phyloP scores from a whole-genome alignment of 1,140 invertebrate genomes.

The Drosophila ficusphila region DNA sequence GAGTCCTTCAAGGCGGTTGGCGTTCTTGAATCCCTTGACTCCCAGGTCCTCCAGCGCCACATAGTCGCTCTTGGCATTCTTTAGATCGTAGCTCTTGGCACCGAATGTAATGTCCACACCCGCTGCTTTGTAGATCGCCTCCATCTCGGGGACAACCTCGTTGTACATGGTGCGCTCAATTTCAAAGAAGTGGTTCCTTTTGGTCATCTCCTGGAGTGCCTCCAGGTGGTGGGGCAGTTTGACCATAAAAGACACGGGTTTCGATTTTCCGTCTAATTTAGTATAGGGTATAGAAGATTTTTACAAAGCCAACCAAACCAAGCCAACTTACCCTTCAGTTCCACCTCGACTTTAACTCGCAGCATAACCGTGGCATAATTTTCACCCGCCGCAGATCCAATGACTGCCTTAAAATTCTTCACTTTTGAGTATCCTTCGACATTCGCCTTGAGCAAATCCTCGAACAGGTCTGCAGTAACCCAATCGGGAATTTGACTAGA shows the following conservation, averaged over 20 bases:
- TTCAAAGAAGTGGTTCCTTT: constrained; percentile 50
- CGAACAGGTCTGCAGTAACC: constrained; percentile 54
- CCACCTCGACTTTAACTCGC: constrained; percentile 55
- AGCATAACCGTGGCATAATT: constrained; percentile 68
- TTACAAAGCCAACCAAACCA: too few species aligned
- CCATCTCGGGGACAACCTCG: constrained; percentile 63
- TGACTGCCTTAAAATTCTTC: constrained; percentile 45
- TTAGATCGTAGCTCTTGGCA: constrained; percentile 51
- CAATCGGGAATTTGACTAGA: constrained; percentile 56
- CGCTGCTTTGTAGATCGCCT: constrained; percentile 76
- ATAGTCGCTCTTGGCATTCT: constrained; percentile 43
- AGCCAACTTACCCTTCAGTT: constrained; percentile 62
- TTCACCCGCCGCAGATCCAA: constrained; percentile 56
- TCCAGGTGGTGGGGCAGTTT: constrained; percentile 59
- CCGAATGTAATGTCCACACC: constrained; percentile 56
- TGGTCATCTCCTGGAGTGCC: constrained; percentile 28
- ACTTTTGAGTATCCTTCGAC: constrained; percentile 56
- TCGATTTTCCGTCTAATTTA: constrained; percentile 61
- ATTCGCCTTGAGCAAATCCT: constrained; percentile 49
- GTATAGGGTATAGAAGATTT: too few species aligned
- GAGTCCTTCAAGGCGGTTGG: constrained; percentile 85
- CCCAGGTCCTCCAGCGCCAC: constrained; percentile 86
- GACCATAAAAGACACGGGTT: constrained; percentile 57
- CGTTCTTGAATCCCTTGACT: constrained; percentile 83
- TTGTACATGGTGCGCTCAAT: constrained; percentile 56